Base-by-base conservation (phyloP, 2,113 vertebrate species). In the Ailuropoda melanoleuca region DNA sequence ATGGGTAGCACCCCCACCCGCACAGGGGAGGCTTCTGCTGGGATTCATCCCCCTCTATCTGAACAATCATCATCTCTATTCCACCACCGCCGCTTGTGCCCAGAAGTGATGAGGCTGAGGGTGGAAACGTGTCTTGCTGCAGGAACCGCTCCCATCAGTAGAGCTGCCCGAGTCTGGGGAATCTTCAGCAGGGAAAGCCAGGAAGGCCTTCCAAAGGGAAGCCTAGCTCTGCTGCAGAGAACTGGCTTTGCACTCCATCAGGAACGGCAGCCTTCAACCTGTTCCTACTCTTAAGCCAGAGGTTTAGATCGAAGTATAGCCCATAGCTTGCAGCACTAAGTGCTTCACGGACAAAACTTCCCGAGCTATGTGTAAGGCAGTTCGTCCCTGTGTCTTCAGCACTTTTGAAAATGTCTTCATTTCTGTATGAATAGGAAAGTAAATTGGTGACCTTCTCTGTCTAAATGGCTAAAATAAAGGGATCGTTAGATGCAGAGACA, bases 1-100 rank as follows among this genome's bases (percentile, higher is more conserved):
- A 48, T 3, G 10, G 4, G 7, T 4, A 1, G 34, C 0, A 2
- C 1, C 6, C 14, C 70, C 62, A 29, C 37, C 6, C 21, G 21
- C 84, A n/a, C 10, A 58, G 26, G 29, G 2, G 34, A 10, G 6
- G 17, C 34, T 39, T 62, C n/a, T 19, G 18, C 34, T 13, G 4
- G 26, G 12, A 89, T 15, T 23, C 48, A 55, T 1, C 18, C 80
- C 78, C 18, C 24, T 34, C 12, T 13, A 18, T n/a, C 26, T 26
- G 62, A 90, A 56, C 3, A 60, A 8, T 3, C 3, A 8, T 37
- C 43, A n/a, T 24, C 19, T 86, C n/a, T n/a, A 37, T 21, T 6
- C 66, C 56, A 34, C 15, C 34, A 15, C 2, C 3, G 9, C 46
- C 15, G 23, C 8, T 50, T 43, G 11, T 7, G 2, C 31, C 23